Evolutionary conservation across 2,797 vertebrate genomes (phyloP).

Genomic region (Peromyscus attwateri): DNA sequence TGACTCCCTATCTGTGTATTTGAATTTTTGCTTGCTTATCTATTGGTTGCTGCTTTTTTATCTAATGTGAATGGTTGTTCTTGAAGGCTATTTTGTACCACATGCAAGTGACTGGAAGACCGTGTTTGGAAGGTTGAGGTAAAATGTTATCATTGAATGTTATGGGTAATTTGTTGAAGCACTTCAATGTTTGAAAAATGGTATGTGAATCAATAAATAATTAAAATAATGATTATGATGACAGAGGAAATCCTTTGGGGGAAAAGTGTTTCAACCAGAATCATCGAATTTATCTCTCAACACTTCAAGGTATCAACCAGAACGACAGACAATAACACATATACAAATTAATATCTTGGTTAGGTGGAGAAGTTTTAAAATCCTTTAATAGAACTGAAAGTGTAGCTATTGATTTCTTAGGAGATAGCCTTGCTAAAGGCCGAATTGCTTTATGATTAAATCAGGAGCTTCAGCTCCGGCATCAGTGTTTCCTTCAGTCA

Average conservation of each 20-base stretch:
- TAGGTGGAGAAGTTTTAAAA: constrained; percentile 85
- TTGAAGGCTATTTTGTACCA: neutral
- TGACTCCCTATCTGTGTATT: constrained; percentile 56
- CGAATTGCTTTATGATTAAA: constrained; percentile 88
- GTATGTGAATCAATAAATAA: constrained; percentile 77
- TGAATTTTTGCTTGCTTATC: constrained; percentile 35
- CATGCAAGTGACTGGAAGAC: constrained; percentile 41
- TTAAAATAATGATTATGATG: constrained; percentile 75
- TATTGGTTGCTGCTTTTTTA: constrained; percentile 20
- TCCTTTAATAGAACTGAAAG: constrained; percentile 86
- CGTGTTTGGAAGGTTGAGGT: constrained; percentile 69
- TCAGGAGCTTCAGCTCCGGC: constrained; percentile 84
- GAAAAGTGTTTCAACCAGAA: constrained; percentile 81
- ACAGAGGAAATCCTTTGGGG: constrained; percentile 61
- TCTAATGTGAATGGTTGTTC: constrained; percentile 51
- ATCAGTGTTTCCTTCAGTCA: constrained; percentile 85
- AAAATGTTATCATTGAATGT: constrained; percentile 12
- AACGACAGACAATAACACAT: constrained; percentile 69
- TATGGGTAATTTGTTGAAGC: constrained; percentile 74
- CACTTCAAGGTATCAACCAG: constrained; percentile 78
- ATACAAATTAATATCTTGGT: constrained; percentile 88
- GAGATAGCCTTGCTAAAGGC: constrained; percentile 86
- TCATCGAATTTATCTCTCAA: constrained; percentile 79
- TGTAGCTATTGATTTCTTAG: constrained; percentile 87
- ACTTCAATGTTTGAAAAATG: constrained; percentile 56